Percentiles rank a stretch among this genome's conserved stretches.
These are phyloP conservation scores for Equus przewalskii DNA, from an alignment of 2,113 vertebrate genomes.

Conservation along the genomic window DNA sequence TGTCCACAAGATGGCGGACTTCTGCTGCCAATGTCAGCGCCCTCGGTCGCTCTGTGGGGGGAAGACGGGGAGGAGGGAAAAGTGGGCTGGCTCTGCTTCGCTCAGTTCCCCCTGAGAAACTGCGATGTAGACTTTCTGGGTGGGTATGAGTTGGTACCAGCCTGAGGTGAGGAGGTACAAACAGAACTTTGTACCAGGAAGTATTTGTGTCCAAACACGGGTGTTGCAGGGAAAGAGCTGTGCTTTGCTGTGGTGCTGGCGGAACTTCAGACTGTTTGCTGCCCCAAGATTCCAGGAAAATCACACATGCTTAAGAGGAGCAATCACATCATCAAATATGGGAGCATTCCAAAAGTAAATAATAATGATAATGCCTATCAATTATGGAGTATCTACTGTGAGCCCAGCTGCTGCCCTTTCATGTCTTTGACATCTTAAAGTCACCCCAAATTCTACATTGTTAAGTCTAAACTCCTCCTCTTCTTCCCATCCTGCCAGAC, in stretches of 20 bases:
- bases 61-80: rapidly evolving
- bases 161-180: conserved; percentile 16
- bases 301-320: neutral
- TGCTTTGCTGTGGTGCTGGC: neutral
- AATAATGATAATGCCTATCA: neutral
- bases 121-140: neutral
- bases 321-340: neutral
- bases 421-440: neutral
- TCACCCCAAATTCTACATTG: neutral
- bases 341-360: neutral
- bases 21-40: neutral
- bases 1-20: conserved; percentile 74
- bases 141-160: neutral
- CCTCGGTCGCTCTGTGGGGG: rapidly evolving
- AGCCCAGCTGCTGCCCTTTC: neutral
- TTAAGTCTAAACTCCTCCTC: neutral
- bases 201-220: neutral
- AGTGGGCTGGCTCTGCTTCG: rapidly evolving
- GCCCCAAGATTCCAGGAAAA: neutral
- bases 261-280: neutral
- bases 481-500: neutral
- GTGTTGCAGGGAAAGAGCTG: neutral
- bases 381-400: neutral
- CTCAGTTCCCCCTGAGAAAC: neutral
- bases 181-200: conserved; percentile 63